These are phyloP conservation scores for Otolemur garnettii DNA, from an alignment of 2,113 vertebrate genomes.

Conservation along the genomic window DNA sequence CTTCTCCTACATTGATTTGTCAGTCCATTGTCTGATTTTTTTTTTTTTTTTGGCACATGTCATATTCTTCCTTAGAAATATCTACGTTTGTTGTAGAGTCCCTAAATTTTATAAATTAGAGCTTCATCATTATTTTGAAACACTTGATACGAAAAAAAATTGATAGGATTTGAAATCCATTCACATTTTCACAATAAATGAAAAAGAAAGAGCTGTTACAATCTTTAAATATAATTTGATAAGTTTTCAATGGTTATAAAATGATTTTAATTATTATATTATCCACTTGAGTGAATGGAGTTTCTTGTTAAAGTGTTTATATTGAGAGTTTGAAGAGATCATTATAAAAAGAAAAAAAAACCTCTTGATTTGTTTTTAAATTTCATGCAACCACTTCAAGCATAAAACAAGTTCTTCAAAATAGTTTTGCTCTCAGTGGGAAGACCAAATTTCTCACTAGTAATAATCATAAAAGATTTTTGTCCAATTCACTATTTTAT, in stretches of 20 bases:
- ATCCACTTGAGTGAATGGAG: constrained; percentile 41
- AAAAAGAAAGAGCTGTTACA: constrained; percentile 58
- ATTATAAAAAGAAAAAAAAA: constrained; percentile 43
- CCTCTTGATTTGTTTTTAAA: constrained; percentile 22
- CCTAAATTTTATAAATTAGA: constrained; percentile 49
- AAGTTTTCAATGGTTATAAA: constrained; percentile 54
- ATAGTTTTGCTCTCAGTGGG: background rate
- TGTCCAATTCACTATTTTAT: constrained; percentile 26
- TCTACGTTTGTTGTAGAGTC: background rate
- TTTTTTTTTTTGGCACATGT: background rate
- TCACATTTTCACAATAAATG: constrained; percentile 50
- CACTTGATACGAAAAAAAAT: background rate
- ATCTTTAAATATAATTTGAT: constrained; percentile 58
- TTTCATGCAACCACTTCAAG: constrained; percentile 47
- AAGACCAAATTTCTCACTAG: constrained; percentile 39
- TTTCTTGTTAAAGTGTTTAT: constrained; percentile 50
- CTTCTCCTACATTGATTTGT: background rate
- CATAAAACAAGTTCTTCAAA: constrained; percentile 8
- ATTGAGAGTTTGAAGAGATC: constrained; percentile 48
- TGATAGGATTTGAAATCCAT: constrained; percentile 60
- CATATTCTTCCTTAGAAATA: background rate
- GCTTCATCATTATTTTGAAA: constrained; percentile 61
- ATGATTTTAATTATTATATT: constrained; percentile 63
- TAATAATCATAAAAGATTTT: background rate
- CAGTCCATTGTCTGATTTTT: background rate